phyloP scores from a whole-genome alignment of 2,888 invertebrate species.

The Xiphydria camelus region DNA sequence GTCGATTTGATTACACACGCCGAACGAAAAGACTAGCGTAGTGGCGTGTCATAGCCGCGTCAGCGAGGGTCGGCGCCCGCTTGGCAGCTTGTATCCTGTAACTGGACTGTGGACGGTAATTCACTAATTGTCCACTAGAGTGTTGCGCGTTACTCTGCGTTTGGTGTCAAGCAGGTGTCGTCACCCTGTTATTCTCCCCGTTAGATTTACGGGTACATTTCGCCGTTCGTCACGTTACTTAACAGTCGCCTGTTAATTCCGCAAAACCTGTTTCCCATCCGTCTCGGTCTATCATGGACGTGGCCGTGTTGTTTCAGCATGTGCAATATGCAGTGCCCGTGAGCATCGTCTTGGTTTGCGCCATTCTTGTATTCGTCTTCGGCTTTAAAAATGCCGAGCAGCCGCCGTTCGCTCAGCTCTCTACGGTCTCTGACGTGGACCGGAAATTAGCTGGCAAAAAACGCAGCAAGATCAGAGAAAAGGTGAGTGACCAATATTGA shows the following conservation, averaged over 20 bases:
- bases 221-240: constrained; percentile 28
- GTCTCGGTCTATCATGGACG: constrained; percentile 51
- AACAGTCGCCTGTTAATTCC: too few species aligned
- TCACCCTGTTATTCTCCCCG: too few species aligned
- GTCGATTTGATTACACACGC: too few species aligned
- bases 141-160: constrained; percentile 12
- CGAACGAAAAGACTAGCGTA: too few species aligned
- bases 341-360: constrained; percentile 70
- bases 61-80: constrained; percentile 45
- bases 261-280: too few species aligned
- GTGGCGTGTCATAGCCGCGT: constrained; percentile 47
- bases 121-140: constrained; percentile 22
- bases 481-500: constrained; percentile 62
- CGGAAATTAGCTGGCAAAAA: constrained; percentile 71
- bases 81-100: constrained; percentile 29
- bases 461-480: constrained; percentile 70
- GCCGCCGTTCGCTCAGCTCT: constrained; percentile 77
- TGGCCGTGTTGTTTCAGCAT: constrained; percentile 44
- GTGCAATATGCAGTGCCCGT: constrained; percentile 63
- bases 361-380: constrained; percentile 75
- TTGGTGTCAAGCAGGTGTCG: constrained; percentile 22
- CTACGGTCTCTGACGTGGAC: constrained; percentile 65
- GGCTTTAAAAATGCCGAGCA: constrained; percentile 80
- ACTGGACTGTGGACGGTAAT: constrained; percentile 24
- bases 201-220: too few species aligned